Conservation (phyloP, 2,113 vertebrate species). For the Mustela lutreola region DNA sequence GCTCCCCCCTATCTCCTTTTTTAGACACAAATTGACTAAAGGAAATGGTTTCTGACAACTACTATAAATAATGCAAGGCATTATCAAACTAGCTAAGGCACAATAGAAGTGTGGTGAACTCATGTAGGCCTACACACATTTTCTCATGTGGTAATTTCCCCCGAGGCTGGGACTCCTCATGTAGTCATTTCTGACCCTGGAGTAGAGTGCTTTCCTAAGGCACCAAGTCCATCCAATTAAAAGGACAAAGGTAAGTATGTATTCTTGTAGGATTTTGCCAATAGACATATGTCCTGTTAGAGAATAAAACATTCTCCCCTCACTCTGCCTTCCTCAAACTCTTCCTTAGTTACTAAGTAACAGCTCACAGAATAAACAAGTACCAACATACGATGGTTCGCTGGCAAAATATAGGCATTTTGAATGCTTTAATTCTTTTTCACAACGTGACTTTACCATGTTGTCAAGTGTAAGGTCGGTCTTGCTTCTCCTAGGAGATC, state of each 20-base stretch:
- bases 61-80: constrained; percentile 56
- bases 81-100: constrained; percentile 43
- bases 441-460: not conserved
- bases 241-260: not conserved
- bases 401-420: not conserved
- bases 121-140: not conserved
- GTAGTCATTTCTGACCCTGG: not conserved
- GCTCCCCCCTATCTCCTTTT: not conserved
- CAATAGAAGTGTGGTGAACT: not conserved
- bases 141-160: not conserved
- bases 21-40: constrained; percentile 51
- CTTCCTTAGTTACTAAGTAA: not conserved
- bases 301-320: not conserved
- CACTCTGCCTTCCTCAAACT: not conserved
- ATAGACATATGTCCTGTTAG: not conserved
- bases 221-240: not conserved
- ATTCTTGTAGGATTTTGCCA: not conserved
- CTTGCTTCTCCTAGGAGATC: constrained; percentile 2
- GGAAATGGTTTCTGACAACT: constrained; percentile 65
- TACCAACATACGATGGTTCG: not conserved
- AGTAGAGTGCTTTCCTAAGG: not conserved
- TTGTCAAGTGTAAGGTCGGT: constrained; percentile 18
- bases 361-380: not conserved
- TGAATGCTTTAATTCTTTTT: constrained; percentile 3
- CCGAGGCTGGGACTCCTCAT: not conserved